Base-by-base conservation (phyloP, 2,888 invertebrate species). In the Enoplolaimus lenunculus region DNA sequence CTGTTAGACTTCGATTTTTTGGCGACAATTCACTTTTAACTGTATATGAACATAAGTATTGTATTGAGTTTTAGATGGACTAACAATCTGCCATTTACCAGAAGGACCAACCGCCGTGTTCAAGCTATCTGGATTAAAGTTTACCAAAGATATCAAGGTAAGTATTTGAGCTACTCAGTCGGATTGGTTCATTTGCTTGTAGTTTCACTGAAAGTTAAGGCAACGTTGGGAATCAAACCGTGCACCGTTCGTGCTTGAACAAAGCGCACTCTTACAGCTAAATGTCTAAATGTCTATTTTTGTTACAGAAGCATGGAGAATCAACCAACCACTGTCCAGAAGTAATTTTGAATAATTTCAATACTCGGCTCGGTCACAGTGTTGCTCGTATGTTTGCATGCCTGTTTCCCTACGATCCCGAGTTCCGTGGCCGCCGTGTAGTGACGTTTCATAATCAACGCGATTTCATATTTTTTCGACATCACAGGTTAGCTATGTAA, bases 371-470 rank as follows among this genome's bases (percentile, higher is more conserved):
- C 57, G 98, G 98, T 68, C 85, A 91, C 77, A 88, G 90, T 0
- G 87, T 97, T 65, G 91, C 91, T 0, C 86, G 97, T 75, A 91
- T 95, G 91, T 84, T 97, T 73, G 81, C 77, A 21, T 68, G 66
- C n/a, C 34, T 70, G 34, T 97, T 97, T 81, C 94, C 95, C 81
- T 91, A 92, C 81, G 88, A 91, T 81, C 97, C 98, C 0, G 88
- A 98, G 82, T 99, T 94, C 83, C 87, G 87, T 74, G 97, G 97
- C 0, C 86, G 93, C 1, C 86, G 95, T 73, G 92, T 89, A 0
- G 92, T 93, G 73, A 95, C 97, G 34, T 95, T 99, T 81, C 98
- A 99, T 83, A 98, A 99, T 84, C 98, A 99, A 82, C 85, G 98
- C 72, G 98, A 99, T 84, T 98, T 90, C 81, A 91, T 98, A 77